Base-by-base conservation (phyloP, 2,797 vertebrate species). In the Scarus forsteni region DNA sequence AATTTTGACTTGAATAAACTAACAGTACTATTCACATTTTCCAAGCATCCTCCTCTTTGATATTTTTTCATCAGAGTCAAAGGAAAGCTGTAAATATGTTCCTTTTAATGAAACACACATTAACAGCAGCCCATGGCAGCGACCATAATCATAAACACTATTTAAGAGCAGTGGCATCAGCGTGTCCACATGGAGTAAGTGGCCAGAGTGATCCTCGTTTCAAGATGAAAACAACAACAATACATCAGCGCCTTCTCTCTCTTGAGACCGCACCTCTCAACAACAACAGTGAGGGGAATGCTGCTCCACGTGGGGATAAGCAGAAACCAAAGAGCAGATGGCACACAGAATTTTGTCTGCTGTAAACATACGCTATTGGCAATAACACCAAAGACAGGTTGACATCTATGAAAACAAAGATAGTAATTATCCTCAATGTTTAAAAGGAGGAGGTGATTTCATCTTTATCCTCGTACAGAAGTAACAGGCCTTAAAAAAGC, bases 221-320 rank as follows among this genome's bases (percentile, higher is more conserved):
- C 59, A 80, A 64, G 66, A 82, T 56, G 62, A 79, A 74, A 48
- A 74, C 78, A 77, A 79, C 57, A 79, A 83, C 63, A 84, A 73
- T 77, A 77, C 60, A 80, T 80, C 66, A 85, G 66, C 69, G 84
- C 48, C 49, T 45, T 72, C 48, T 19, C 52, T 38, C 52, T 54
- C 19, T 45, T 58, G 81, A 70, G 73, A 70, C 50, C n/a, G 15
- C 9, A 44, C 49, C 34, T 75, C 57, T 65, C 49, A 82, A 79
- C 55, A 51, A 75, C 67, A 56, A 48, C 34, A 5, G 49, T 60
- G 54, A 76, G 40, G 67, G 77, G 69, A 77, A 68, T 46, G 70
- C 27, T 27, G 39, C 15, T 60, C 10, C 6, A 60, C 60, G 39
- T 11, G 43, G 49, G 46, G 65, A 78, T 18, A 42, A 15, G 70